Evolutionary conservation across 2,797 vertebrate genomes (phyloP).

Genomic region (Pseudocheirus occidentalis): DNA sequence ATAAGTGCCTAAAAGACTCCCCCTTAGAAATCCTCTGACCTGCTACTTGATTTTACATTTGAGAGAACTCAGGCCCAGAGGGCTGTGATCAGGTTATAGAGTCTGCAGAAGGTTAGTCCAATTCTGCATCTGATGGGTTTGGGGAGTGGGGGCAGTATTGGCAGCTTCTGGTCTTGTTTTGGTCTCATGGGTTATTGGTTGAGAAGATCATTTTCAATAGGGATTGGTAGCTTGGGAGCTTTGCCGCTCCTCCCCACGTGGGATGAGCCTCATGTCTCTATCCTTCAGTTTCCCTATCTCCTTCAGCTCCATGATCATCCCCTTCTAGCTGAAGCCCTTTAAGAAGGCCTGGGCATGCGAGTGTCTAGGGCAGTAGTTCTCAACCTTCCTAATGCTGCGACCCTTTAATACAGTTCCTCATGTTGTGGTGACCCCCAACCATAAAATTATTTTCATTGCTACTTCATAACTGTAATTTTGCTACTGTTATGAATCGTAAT

Average conservation of each 20-base stretch:
- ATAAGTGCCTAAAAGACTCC: neutral
- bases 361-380: neutral
- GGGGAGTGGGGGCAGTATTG: neutral
- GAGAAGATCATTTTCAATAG: neutral
- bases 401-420: no score
- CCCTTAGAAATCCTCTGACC: neutral
- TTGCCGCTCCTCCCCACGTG: neutral
- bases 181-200: neutral
- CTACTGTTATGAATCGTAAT: no score
- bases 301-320: neutral
- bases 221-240: neutral
- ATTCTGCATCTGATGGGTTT: neutral
- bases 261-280: neutral
- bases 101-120: neutral
- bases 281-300: neutral
- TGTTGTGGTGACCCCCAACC: no score
- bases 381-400: no score
- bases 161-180: neutral
- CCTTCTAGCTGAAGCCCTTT: neutral
- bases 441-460: no score
- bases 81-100: neutral
- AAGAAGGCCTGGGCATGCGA: neutral
- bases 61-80: neutral
- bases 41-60: neutral
- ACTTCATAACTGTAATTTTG: no score